A percentile compares a stretch with the other conserved stretches of the same genome.
Evolutionary conservation across 2,888 invertebrate species (phyloP).

Genomic region (Brachyopa scutellaris): DNA sequence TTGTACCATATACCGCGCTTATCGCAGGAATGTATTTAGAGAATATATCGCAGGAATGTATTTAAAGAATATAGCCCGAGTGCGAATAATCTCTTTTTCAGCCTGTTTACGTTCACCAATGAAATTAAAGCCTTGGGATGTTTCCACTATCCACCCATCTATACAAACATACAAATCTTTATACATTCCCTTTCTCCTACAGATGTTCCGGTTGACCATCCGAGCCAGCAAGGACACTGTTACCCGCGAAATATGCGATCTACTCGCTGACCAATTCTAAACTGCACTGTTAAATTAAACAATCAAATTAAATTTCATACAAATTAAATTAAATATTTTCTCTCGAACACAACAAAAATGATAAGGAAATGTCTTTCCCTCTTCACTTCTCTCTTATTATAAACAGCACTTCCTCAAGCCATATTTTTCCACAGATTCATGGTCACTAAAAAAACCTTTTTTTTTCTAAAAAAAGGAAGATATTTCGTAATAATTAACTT

Average conservation of each 20-base stretch:
- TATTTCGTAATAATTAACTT: slow-evolving; percentile 54
- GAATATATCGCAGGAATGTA: too few species aligned
- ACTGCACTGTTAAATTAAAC: slow-evolving; percentile 30
- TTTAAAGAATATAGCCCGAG: too few species aligned
- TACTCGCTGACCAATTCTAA: slow-evolving; percentile 98
- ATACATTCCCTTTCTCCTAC: slow-evolving; percentile 79
- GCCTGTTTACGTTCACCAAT: too few species aligned
- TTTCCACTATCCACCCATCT: too few species aligned
- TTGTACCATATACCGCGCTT: too few species aligned
- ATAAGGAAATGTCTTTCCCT: slow-evolving; percentile 44
- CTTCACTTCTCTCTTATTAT: slow-evolving; percentile 58
- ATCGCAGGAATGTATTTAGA: too few species aligned
- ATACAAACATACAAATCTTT: too few species aligned
- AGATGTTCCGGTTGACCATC: slow-evolving; percentile 99
- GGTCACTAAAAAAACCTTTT: slow-evolving; percentile 32
- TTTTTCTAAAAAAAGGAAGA: slow-evolving; percentile 40
- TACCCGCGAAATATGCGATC: slow-evolving; percentile 95
- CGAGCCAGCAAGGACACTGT: slow-evolving; percentile 98
- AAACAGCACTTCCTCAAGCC: slow-evolving; percentile 60
- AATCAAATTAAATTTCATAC: slow-evolving; percentile 34
- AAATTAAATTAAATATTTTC: slow-evolving; percentile 32
- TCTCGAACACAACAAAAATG: slow-evolving; percentile 62
- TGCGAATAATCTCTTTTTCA: too few species aligned
- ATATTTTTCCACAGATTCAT: slow-evolving; percentile 58
- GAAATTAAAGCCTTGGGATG: too few species aligned